These are phyloP conservation scores for Hylyphantes graminicola DNA, from an alignment of 1,140 invertebrate species.

Conservation along the genomic window DNA sequence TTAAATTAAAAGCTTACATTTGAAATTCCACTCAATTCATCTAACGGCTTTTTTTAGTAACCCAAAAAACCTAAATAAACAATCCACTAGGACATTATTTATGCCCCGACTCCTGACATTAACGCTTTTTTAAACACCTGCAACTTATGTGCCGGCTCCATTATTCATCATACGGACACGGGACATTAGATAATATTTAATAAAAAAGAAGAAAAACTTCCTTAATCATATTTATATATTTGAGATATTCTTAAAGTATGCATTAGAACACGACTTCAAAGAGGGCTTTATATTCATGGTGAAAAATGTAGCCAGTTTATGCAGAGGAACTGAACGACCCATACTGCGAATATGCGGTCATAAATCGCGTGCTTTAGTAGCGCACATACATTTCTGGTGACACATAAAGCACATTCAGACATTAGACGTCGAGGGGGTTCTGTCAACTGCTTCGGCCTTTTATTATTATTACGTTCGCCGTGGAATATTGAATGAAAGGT, in stretches of 20 bases:
- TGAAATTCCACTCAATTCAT: too few species aligned
- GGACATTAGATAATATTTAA: slow-evolving; percentile 35
- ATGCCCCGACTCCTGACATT: slow-evolving; percentile 17
- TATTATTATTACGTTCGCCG: slow-evolving; percentile 11
- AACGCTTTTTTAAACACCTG: slow-evolving; percentile 34
- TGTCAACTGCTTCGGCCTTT: slow-evolving; percentile 27
- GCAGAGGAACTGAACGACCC: slow-evolving; percentile 4
- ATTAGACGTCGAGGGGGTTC: slow-evolving; percentile 22
- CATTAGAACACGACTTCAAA: slow-evolving; percentile 20
- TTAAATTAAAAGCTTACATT: too few species aligned
- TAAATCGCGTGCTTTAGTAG: slow-evolving; percentile 50
- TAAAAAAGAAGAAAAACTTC: slow-evolving; percentile 21
- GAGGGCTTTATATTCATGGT: slow-evolving; percentile 34
- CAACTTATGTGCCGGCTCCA: background rate
- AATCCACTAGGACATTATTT: slow-evolving; percentile 5
- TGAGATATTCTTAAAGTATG: slow-evolving; percentile 23
- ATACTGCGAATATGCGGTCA: slow-evolving; percentile 26
- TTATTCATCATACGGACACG: slow-evolving; percentile 17
- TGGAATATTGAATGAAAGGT: slow-evolving; percentile 9
- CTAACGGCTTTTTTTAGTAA: too few species aligned
- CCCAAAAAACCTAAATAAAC: background rate
- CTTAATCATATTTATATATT: slow-evolving; percentile 48
- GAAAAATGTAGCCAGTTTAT: slow-evolving; percentile 50
- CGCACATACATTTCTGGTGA: slow-evolving; percentile 42
- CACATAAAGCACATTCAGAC: slow-evolving; percentile 48